A percentile compares a stretch with the other conserved stretches of the same genome.
These are phyloP conservation scores for Pontoporia blainvillei DNA, from an alignment of 2,113 vertebrate species.

Conservation along the genomic window DNA sequence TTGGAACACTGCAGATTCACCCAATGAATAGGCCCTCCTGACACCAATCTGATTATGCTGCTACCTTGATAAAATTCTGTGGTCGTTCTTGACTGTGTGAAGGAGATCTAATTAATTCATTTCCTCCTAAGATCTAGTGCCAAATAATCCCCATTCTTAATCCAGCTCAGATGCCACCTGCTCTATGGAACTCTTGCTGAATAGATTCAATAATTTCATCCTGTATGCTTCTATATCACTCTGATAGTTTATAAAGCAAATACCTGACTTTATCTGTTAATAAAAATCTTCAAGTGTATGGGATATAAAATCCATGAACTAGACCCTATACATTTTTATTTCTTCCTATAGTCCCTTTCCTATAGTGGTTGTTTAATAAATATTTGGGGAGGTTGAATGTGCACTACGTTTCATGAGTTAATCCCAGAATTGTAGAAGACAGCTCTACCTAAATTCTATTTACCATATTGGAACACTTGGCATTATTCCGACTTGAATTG, in stretches of 20 bases:
- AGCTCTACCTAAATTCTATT: background rate
- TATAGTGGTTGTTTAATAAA: background rate
- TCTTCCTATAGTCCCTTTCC: background rate
- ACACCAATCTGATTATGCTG: background rate
- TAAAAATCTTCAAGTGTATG: background rate
- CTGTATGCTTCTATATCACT: background rate
- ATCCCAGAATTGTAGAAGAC: background rate
- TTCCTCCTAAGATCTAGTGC: background rate
- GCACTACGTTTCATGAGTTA: background rate
- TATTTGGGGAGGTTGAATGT: background rate
- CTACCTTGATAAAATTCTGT: background rate
- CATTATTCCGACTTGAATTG: background rate
- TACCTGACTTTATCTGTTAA: background rate
- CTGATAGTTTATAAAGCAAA: background rate
- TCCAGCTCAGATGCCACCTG: background rate
- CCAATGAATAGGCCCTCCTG: background rate
- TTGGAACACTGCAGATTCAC: background rate
- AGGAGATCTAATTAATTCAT: background rate
- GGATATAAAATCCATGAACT: background rate
- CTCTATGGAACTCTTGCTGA: background rate
- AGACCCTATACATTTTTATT: background rate
- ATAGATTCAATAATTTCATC: background rate
- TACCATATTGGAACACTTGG: background rate
- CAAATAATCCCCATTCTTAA: background rate
- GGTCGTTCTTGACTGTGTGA: background rate